These are phyloP conservation scores for Sylvia borin DNA, from an alignment of 2,797 vertebrate genomes.

Conservation along the genomic window DNA sequence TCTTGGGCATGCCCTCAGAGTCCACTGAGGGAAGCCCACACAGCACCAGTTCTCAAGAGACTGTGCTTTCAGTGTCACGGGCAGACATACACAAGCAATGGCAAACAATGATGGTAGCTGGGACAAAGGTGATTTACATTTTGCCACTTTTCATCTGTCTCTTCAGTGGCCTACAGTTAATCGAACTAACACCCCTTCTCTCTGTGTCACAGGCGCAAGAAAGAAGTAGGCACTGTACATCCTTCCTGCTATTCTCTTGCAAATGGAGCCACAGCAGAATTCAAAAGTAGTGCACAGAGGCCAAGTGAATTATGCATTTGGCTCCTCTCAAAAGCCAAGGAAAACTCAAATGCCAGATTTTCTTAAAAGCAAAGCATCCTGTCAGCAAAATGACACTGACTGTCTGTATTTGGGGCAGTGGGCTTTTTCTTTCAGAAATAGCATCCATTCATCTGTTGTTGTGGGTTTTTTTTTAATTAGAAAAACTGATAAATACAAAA, in stretches of 20 bases:
- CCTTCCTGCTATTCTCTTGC: slow-evolving; percentile 68
- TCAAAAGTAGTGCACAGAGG: slow-evolving; percentile 56
- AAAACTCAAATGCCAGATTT: slow-evolving; percentile 68
- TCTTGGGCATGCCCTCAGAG: background rate
- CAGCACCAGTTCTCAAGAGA: background rate
- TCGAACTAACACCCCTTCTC: slow-evolving; percentile 54
- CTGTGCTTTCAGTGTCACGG: background rate
- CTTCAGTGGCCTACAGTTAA: slow-evolving; percentile 43
- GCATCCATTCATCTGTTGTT: slow-evolving; percentile 55
- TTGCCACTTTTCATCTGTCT: slow-evolving; percentile 40
- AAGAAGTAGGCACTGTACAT: slow-evolving; percentile 59
- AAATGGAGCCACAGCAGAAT: slow-evolving; percentile 65
- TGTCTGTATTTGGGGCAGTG: slow-evolving; percentile 2
- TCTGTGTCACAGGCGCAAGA: slow-evolving; percentile 24
- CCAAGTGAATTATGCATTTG: slow-evolving; percentile 64
- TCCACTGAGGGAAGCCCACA: background rate
- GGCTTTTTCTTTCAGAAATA: slow-evolving; percentile 54
- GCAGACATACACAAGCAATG: background rate
- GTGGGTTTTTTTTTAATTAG: slow-evolving; percentile 43
- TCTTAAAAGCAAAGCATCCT: slow-evolving; percentile 62
- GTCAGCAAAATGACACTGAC: slow-evolving; percentile 59
- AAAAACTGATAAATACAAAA: slow-evolving; percentile 64
- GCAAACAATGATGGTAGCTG: slow-evolving; percentile 10
- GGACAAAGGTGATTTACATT: slow-evolving; percentile 50
- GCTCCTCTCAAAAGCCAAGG: slow-evolving; percentile 65